Base-by-base conservation (phyloP, 1,140 invertebrate genomes). In the Octopus sinensis region DNA sequence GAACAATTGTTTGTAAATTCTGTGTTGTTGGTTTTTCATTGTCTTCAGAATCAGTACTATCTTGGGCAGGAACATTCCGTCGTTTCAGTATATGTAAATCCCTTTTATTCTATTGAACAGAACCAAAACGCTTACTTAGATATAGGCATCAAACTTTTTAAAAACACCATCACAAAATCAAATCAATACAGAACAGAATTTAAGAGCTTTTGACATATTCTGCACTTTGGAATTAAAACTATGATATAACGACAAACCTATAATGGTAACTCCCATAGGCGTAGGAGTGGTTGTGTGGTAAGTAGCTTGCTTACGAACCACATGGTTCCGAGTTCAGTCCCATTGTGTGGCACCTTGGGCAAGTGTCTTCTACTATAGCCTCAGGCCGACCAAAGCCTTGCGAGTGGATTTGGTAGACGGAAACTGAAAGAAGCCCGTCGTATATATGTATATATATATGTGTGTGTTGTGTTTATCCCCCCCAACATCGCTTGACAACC, bases 71-170 rank as follows among this genome's bases (percentile, higher is more conserved):
- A 75, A 99, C 97, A 93, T 99, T 99, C 87, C 98, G 93, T 88
- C 97, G 93, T 91, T 99, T 99, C 84, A 96, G 94, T 85, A 99
- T 92, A 53, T 96, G 97, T 92, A 99, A 97, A 87, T 99, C 97
- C 83, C 97, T 93, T 93, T 99, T 99, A 90, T 96, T 98, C 93
- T 91, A 81, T 80, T 75, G 53, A 53, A 23, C 17, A 78, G 80
- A 23, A 80, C 62, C 23, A 62, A 13, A 77, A 56, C 13, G 30
- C n/a, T 79, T n/a, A 79, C 0, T 17, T 79, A 6, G 17, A n/a
- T 4, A 77, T 17, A 17, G 4, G 4, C 12, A 68, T 68, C 1
- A 12, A 12, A 68, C 12, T n/a, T 68, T 13, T 68, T 43, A 43
- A 43, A 43, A 68, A 68, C 0, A 68, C 62, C n/a, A 68, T 12